Base-by-base conservation (phyloP, 2,888 invertebrate species). In the Conistra vaccinii region DNA sequence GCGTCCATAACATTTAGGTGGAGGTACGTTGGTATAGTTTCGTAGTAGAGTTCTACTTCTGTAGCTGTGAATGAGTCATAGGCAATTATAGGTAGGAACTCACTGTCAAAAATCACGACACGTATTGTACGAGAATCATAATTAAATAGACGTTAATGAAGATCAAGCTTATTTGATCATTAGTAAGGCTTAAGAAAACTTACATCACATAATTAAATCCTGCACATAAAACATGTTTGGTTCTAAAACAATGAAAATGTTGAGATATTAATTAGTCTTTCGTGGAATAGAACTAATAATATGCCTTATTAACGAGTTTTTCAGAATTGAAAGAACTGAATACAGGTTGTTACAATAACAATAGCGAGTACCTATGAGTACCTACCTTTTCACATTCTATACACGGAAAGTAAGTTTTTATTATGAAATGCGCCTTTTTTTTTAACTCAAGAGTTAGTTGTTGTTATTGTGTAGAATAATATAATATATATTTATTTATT, bases 41-140 rank as follows among this genome's bases (percentile, higher is more conserved):
- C 12, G 29, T 68, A 53, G 69, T 67, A 45, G n/a, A 72, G 51
- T 85, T 77, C 39, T 73, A 55, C 60, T 77, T 76, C 65, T 71
- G 35, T 73, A 53, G 48, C 61, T 61, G 63, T 84, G 77, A 81
- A 78, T 85, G 82, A 85, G 73, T 85, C 87, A 84, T 66, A 57
- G 67, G 57, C 66, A 80, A 71, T 68, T 73, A 63, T 70, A 53
- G 53, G 12, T n/a, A 20, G 45, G 20, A 48, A 73, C 51, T 67
- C 67, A 63, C n/a, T 55, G 42, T 42, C 61, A 65, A 66, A 80
- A 69, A 58, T 48, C 20, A 32, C 55, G 29, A n/a, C 14, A 60
- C 48, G 39, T 29, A 23, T 62, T 69, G 10, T 53, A 35, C 9
- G 29, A 72, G 20, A 42, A 32, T 62, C n/a, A 26, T 62, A 29